Evolutionary conservation across 2,113 vertebrate species (phyloP).

Genomic region (Hypanus sabinus): DNA sequence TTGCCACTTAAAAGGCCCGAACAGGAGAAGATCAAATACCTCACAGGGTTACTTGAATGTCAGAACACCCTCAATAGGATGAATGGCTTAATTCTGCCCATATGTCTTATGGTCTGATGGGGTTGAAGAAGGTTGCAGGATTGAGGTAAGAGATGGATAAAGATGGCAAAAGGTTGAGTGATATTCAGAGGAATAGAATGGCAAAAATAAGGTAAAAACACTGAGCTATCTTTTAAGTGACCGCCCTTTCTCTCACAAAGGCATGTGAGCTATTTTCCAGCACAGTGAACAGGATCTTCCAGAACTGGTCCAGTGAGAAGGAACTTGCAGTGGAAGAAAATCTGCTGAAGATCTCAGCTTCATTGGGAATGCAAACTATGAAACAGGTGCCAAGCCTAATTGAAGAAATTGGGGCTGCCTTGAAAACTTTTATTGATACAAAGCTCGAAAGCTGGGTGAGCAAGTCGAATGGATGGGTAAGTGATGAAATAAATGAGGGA

Average conservation of each 20-base stretch:
- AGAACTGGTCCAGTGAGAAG: not conserved
- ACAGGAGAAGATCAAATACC: too few species aligned
- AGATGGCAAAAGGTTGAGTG: too few species aligned
- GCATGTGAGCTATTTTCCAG: not conserved
- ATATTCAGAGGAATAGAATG: not conserved
- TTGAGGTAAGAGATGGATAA: not conserved
- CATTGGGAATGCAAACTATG: not conserved
- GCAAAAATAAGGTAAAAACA: not conserved
- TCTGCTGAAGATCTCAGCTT: not conserved
- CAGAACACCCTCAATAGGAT: too few species aligned
- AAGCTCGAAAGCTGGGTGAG: not conserved
- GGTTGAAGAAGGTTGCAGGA: not conserved
- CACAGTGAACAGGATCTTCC: not conserved
- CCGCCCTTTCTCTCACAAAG: not conserved
- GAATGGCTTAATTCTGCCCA: too few species aligned
- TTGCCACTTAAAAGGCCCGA: too few species aligned
- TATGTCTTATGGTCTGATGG: too few species aligned
- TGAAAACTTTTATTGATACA: not conserved
- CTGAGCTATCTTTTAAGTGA: not conserved
- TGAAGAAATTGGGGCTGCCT: not conserved
- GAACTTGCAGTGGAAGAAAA: not conserved
- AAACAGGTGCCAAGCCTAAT: not conserved
- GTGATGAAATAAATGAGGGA: not conserved
- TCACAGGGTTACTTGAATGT: too few species aligned
- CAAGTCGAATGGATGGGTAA: not conserved